Conservation (phyloP, 2,888 invertebrate species). For the Agriopis leucophaearia region DNA sequence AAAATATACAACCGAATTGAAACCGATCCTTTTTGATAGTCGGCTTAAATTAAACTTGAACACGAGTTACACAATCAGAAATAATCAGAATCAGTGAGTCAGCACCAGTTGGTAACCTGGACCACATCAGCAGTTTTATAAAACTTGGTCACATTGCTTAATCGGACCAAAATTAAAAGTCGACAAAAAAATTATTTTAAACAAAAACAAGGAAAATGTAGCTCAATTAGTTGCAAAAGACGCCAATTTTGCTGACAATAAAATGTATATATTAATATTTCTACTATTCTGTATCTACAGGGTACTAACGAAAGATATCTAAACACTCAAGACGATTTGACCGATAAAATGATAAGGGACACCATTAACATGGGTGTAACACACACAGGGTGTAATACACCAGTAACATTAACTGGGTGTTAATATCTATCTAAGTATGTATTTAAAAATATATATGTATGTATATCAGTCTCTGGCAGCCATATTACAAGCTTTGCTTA, state of each 20-base stretch:
- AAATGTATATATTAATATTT: no score
- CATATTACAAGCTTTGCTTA: no score
- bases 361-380: no score
- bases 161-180: neutral
- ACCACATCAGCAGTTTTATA: constrained; percentile 6
- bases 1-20: no score
- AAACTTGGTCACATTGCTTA: constrained; percentile 9
- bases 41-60: neutral
- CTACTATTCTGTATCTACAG: neutral
- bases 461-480: no score
- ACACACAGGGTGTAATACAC: no score
- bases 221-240: no score
- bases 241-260: no score
- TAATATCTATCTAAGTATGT: no score
- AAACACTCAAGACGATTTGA: neutral
- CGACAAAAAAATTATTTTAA: neutral
- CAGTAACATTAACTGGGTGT: no score
- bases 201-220: neutral
- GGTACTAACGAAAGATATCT: neutral
- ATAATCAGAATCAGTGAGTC: neutral
- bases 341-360: constrained; percentile 9
- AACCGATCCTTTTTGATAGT: no score
- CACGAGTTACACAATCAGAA: constrained; percentile 14
- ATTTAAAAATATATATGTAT: no score
- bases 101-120: neutral